Base-by-base conservation (phyloP, 2,888 invertebrate genomes). In the Cephus spinipes region DNA sequence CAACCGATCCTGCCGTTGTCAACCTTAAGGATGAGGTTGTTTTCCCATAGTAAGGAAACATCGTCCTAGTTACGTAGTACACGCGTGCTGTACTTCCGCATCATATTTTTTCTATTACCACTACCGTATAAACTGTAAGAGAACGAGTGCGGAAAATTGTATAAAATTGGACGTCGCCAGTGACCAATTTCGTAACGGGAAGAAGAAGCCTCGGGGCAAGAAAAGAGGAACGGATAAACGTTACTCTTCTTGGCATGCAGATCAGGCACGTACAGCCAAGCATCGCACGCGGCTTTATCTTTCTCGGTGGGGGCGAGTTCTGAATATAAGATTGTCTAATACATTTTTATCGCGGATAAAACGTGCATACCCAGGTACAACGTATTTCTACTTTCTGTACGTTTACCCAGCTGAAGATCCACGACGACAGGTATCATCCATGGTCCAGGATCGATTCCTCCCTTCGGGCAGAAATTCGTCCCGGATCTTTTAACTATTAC, bases 261-360 rank as follows among this genome's bases (percentile, higher is more conserved):
- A 87, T 87, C 87, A 80, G 83, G 83, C 87, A 86, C 85, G 71
- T 71, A 71, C 75, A 81, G 75, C 82, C 83, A 81, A 81, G 83
- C 83, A 83, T 83, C 82, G 83, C 77, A 82, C 81, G 76, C 83
- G 82, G 83, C 83, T 87, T 84, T 87, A 87, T 86, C 85, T 84
- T 82, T 81, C 74, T 77, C 36, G 81, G 75, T 76, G 79, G 80
- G 74, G 84, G 81, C 82, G 83, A 80, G 85, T 79, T 82, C 68
- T 86, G 87, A 85, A 87, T 87, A 86, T 84, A 86, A 85, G 86
- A 85, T 85, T 85, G 83, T 76, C 82, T 84, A 85, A 87, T 87
- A 87, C 84, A 85, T 87, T 87, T 87, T 87, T 86, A 87, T 85
- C 84, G 84, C 81, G 35, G 69, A 79, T 77, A 74, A 69, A 79